phyloP scores from a whole-genome alignment of 2,888 invertebrate species.

The Acleris sparsana region DNA sequence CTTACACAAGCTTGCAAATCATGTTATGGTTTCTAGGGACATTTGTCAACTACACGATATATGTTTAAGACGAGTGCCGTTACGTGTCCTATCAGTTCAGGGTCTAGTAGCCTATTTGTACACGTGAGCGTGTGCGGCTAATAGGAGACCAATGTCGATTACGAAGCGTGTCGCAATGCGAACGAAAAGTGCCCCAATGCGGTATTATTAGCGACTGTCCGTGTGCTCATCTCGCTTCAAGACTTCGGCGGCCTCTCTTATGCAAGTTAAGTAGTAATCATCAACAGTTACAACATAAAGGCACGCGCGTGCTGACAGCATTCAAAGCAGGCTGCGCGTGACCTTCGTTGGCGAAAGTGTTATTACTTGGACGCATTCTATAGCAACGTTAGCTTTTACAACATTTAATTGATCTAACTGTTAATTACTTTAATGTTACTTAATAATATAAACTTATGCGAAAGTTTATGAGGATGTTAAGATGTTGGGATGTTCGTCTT shows the following conservation, averaged over 20 bases:
- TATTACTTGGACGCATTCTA: conserved; percentile 62
- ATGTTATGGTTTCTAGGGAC: conserved; percentile 20
- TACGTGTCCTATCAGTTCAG: neutral
- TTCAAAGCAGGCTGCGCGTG: conserved; percentile 59
- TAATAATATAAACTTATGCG: no score
- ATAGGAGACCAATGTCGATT: conserved; percentile 28
- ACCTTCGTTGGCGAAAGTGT: conserved; percentile 75
- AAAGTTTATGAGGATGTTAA: no score
- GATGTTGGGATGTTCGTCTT: neutral
- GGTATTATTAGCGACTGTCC: conserved; percentile 18
- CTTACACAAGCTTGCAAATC: conserved; percentile 18
- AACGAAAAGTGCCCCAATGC: conserved; percentile 5
- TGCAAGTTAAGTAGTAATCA: conserved; percentile 32
- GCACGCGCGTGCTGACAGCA: conserved; percentile 56
- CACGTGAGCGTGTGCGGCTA: neutral
- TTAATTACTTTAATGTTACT: neutral
- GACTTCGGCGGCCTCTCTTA: conserved; percentile 18
- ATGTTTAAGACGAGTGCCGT: neutral
- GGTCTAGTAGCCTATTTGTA: neutral
- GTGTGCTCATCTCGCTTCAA: conserved; percentile 27
- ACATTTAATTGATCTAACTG: conserved; percentile 19
- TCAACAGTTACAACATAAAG: conserved; percentile 50
- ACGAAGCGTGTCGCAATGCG: conserved; percentile 19
- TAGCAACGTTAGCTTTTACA: conserved; percentile 23
- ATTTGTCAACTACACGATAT: neutral